Conservation (phyloP, 2,113 vertebrate species). For the Ptyas mucosa region DNA sequence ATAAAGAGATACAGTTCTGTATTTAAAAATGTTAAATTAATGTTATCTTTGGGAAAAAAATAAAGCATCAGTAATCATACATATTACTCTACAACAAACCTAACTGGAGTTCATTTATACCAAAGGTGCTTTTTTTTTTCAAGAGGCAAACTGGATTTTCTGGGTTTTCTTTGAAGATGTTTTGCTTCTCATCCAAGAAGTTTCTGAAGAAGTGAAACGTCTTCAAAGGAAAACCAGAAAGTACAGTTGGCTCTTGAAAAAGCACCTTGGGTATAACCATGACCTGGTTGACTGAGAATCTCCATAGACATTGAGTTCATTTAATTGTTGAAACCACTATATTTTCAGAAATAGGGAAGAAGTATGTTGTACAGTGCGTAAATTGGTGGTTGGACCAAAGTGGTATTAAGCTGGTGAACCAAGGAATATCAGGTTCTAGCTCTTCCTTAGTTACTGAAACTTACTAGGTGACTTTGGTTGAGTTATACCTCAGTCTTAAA, state of each 20-base stretch:
- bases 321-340: neutral
- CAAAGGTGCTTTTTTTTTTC: too few species aligned
- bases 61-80: neutral
- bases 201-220: too few species aligned
- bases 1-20: neutral
- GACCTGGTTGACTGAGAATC: too few species aligned
- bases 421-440: neutral
- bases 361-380: neutral
- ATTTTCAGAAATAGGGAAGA: neutral
- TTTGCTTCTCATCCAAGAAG: too few species aligned
- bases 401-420: neutral
- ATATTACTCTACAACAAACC: neutral
- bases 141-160: too few species aligned
- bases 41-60: too few species aligned
- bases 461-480: neutral
- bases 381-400: neutral
- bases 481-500: neutral
- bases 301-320: neutral
- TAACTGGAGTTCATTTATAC: neutral
- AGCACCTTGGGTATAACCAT: too few species aligned
- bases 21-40: neutral
- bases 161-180: too few species aligned
- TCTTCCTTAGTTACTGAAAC: neutral
- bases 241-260: too few species aligned
- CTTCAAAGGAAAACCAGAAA: too few species aligned